Conservation (phyloP, 2,797 vertebrate genomes). For the Philypnodon macrostomus region DNA sequence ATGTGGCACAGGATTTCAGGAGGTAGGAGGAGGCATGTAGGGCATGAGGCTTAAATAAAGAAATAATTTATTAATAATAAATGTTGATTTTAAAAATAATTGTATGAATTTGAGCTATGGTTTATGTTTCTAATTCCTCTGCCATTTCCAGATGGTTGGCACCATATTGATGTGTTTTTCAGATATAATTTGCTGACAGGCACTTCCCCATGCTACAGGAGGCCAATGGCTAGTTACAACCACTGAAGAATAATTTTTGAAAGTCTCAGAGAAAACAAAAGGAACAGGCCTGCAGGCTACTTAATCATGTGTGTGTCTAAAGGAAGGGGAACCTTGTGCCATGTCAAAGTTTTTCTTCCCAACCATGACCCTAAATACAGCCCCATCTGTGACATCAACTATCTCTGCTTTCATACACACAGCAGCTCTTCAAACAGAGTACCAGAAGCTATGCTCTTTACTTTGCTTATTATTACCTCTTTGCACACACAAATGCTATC, state of each 20-base stretch:
- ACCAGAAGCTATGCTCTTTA: constrained; percentile 65
- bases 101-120: constrained; percentile 47
- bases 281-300: constrained; percentile 60
- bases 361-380: constrained; percentile 48
- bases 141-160: constrained; percentile 64
- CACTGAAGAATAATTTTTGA: constrained; percentile 47
- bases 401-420: constrained; percentile 53
- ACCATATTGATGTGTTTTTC: constrained; percentile 51
- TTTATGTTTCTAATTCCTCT: constrained; percentile 53
- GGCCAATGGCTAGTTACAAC: constrained; percentile 48
- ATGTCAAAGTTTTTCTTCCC: constrained; percentile 50
- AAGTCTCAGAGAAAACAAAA: constrained; percentile 48
- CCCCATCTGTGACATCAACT: constrained; percentile 49
- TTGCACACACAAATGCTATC: constrained; percentile 37
- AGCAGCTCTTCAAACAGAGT: constrained; percentile 54
- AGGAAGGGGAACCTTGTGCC: constrained; percentile 54
- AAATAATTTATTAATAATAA: constrained; percentile 65
- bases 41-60: constrained; percentile 70
- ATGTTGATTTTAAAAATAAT: constrained; percentile 53
- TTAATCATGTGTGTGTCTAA: constrained; percentile 53
- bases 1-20: constrained; percentile 69
- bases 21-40: constrained; percentile 70
- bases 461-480: constrained; percentile 36
- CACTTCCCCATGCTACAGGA: constrained; percentile 54
- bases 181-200: constrained; percentile 57